Base-by-base conservation (phyloP, 2,797 vertebrate species). In the Macrochelys suwanniensis region DNA sequence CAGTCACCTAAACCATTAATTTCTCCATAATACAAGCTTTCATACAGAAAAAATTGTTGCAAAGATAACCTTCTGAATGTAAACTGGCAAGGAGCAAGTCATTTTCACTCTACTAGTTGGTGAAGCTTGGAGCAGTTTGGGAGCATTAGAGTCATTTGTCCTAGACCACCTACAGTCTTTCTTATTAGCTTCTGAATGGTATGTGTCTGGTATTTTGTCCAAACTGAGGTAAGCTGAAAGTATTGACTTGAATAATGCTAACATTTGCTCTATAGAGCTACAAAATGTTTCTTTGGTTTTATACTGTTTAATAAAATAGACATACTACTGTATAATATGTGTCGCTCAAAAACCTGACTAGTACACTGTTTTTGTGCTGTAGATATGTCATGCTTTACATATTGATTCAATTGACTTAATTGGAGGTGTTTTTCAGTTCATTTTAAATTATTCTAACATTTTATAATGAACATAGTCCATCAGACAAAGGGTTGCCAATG, bases 21-120 rank as follows among this genome's bases (percentile, higher is more conserved):
- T 93, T 82, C 71, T 93, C 91, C 0, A 83, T 87, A 90, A 80
- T 83, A 45, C 88, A 82, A 94, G 54, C 42, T 51, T 5, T 84
- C 95, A 31, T 49, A 82, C 68, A 54, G 54, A 92, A 59, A 81
- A 94, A 89, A 12, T 23, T 68, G 68, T 37, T 42, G 68, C 37
- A 71, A 71, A 71, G 68, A 42, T 71, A 65, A 87, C 71, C 85
- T 93, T 89, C 25, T 87, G 4, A 74, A 84, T 84, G 78, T 80
- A 79, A 85, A 33, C 84, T 19, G 15, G 45, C 6, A 77, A 56
- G 77, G 31, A 74, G 80, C 74, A 84, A 80, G 80, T 76, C 78
- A 81, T 74, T 82, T 61, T 31, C 80, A 49, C 45, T 65, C 57
- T 82, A 65, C 65, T 96, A 76, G 31, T 82, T 90, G 80, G 74